These are phyloP conservation scores for Melanostoma scalare DNA, from an alignment of 2,888 invertebrate species.

Conservation along the genomic window DNA sequence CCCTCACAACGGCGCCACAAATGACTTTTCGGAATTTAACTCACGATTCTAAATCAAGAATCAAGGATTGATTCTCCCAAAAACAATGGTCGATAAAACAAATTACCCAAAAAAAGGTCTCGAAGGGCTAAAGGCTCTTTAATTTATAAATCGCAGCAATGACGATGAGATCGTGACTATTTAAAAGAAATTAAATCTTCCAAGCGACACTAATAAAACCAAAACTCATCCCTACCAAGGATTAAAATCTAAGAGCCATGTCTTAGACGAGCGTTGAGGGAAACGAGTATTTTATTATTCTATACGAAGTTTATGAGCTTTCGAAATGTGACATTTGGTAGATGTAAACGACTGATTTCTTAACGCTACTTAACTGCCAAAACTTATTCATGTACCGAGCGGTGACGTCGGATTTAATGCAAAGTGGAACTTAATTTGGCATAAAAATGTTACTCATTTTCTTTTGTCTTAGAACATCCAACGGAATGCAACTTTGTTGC, in stretches of 20 bases:
- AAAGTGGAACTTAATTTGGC: no score
- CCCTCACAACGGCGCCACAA: constrained; percentile 1
- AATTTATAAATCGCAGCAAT: constrained; percentile 15
- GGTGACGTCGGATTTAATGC: no score
- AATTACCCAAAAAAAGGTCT: constrained; percentile 55
- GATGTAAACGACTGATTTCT: no score
- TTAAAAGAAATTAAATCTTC: constrained; percentile 63
- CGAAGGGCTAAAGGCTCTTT: background rate
- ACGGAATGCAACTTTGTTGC: no score
- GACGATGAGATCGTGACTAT: constrained; percentile 58
- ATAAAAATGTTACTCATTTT: no score
- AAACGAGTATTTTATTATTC: background rate
- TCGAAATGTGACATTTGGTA: no score
- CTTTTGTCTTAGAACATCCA: no score
- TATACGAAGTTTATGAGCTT: background rate
- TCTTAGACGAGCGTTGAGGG: background rate
- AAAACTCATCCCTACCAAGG: background rate
- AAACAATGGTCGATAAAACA: constrained; percentile 53
- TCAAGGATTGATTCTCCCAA: constrained; percentile 57
- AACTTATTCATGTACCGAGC: no score
- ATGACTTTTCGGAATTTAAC: constrained; percentile 50
- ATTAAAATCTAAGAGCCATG: background rate
- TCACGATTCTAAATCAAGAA: constrained; percentile 59
- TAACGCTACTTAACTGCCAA: no score
- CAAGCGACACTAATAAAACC: background rate